phyloP scores from a whole-genome alignment of 2,888 invertebrate genomes.

The Yponomeuta cagnagella region DNA sequence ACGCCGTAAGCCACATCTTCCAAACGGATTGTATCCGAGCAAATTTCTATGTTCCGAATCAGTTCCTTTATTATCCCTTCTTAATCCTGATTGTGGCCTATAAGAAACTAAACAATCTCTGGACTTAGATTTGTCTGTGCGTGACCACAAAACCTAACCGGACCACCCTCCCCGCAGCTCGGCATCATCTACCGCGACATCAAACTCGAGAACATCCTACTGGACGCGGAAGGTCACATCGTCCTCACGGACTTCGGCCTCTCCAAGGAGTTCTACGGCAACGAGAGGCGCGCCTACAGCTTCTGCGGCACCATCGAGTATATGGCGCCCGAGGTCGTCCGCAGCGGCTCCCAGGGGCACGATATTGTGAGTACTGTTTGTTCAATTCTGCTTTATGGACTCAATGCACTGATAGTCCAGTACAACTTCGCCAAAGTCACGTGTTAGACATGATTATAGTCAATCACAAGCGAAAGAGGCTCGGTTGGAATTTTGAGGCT shows the following conservation, averaged over 20 bases:
- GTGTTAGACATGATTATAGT: no score
- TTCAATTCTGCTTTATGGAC: neutral
- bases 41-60: no score
- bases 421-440: no score
- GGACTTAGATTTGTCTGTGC: neutral
- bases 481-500: no score
- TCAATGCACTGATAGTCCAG: no score
- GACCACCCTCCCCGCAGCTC: slow-evolving; percentile 75
- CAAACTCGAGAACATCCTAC: slow-evolving; percentile 96
- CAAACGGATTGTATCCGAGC: slow-evolving; percentile 84
- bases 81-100: no score
- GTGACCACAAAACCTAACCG: neutral
- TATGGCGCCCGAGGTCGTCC: slow-evolving; percentile 94
- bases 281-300: slow-evolving; percentile 91
- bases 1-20: slow-evolving; percentile 95
- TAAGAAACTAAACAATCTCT: no score
- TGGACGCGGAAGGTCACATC: slow-evolving; percentile 96
- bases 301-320: slow-evolving; percentile 99
- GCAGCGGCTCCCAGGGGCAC: slow-evolving; percentile 92
- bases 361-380: slow-evolving; percentile 86
- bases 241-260: slow-evolving; percentile 98
- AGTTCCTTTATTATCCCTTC: no score
- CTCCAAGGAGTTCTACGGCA: slow-evolving; percentile 91
- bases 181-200: slow-evolving; percentile 99
- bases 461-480: no score